Base-by-base conservation (phyloP, 2,888 invertebrate genomes). In the Scaptomyza caliginosa region DNA sequence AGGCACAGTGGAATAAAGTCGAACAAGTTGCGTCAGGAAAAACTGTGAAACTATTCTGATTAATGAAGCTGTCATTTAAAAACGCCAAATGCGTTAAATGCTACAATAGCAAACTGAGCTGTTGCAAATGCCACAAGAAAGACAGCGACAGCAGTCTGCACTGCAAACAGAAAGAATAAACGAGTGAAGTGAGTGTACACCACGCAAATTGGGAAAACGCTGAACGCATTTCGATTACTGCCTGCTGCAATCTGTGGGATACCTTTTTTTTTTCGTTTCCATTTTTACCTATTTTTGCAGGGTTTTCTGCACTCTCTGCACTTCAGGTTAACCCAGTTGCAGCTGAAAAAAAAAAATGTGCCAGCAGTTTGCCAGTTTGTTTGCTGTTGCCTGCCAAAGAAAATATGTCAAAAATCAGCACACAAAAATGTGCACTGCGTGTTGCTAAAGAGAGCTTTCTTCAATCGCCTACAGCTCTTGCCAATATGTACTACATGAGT, bases 31-130 rank as follows among this genome's bases (percentile, higher is more conserved):
- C 26, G 17, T 23, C 19, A 38, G 30, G 43, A 19, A 6, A 24
- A 26, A 26, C 32, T n/a, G 11, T 11, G 28, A 5, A 17, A 6
- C 64, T 71, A 63, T 77, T 63, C 69, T 56, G 72, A 83, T 88
- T 88, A 88, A 83, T 83, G 88, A 83, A 88, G 77, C 88, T 80
- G 84, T 70, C 88, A 83, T 83, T 88, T 84, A 88, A 46, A 69
- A 64, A 38, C 42, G 55, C 46, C 52, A 65, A 55, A 71, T 65
- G 50, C 39, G 52, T 57, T 60, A 42, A 51, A 57, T 58, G 62
- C 55, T 48, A 67, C 65, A 70, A 56, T 68, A 60, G 54, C 67
- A 75, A 85, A 87, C 87, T 81, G 86, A 85, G 64, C 86, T 82
- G 81, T 85, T 81, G 68, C 73, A 80, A 65, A 59, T 70, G 46